Percentiles rank a stretch among this genome's conserved stretches.
phyloP scores from a whole-genome alignment of 2,888 invertebrate genomes.

The Eilema sororculum region DNA sequence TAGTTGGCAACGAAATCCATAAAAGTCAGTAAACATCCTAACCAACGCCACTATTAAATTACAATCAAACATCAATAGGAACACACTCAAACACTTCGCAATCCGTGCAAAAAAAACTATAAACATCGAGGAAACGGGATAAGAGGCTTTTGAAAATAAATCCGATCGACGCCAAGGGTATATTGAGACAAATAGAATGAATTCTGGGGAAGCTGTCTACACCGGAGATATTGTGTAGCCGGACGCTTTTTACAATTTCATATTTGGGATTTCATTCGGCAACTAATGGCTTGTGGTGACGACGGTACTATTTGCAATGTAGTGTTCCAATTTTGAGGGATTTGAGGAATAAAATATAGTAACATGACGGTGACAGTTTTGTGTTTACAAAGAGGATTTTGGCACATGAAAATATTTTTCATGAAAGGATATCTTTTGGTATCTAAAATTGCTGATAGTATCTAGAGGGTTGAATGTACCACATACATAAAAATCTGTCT shows the following conservation, averaged over 20 bases:
- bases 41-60: not conserved
- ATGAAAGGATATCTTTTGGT: not conserved
- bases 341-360: slow-evolving; percentile 10
- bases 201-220: slow-evolving; percentile 59
- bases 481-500: too few relatives aligned
- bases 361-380: not conserved
- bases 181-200: slow-evolving; percentile 66
- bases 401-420: not conserved
- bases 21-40: not conserved
- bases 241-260: slow-evolving; percentile 39
- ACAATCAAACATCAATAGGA: slow-evolving; percentile 17
- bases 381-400: not conserved
- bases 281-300: slow-evolving; percentile 16
- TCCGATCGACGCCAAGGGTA: slow-evolving; percentile 66
- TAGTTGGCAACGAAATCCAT: too few relatives aligned
- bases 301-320: slow-evolving; percentile 11
- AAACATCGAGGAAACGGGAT: slow-evolving; percentile 59
- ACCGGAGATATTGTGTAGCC: slow-evolving; percentile 44
- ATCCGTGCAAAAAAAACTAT: slow-evolving; percentile 47
- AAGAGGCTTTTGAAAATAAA: slow-evolving; percentile 65
- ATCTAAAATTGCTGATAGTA: not conserved
- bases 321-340: slow-evolving; percentile 21
- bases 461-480: too few relatives aligned
- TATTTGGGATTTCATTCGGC: slow-evolving; percentile 30
- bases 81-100: slow-evolving; percentile 29